Evolutionary conservation across 92 coral and sea anemone species (phyloP).

Genomic region (Palythoa grandiflora): DNA sequence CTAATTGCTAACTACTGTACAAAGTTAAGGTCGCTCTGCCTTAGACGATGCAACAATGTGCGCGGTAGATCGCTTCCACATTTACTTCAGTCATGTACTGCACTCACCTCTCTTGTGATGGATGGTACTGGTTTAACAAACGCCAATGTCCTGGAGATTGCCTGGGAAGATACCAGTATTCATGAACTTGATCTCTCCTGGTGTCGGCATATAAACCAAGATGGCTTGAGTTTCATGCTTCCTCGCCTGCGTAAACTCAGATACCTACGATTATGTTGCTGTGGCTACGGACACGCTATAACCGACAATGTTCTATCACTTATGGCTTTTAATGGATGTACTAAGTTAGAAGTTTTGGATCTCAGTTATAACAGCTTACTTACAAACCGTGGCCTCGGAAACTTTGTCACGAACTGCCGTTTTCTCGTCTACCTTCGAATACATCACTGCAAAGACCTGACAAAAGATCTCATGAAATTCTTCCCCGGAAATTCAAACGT

Average conservation of each 20-base stretch:
- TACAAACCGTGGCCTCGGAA: slow-evolving; percentile 70
- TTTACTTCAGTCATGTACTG: slow-evolving; percentile 68
- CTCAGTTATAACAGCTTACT: slow-evolving; percentile 85
- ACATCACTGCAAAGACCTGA: slow-evolving; percentile 79
- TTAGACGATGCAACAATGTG: slow-evolving; percentile 79
- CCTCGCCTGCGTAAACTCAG: slow-evolving; percentile 73
- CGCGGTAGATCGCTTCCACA: slow-evolving; percentile 71
- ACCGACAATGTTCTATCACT: slow-evolving; percentile 79
- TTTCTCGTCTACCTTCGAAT: slow-evolving; percentile 74
- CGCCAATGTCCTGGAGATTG: slow-evolving; percentile 51
- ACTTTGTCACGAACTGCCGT: slow-evolving; percentile 55
- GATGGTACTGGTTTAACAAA: slow-evolving; percentile 85
- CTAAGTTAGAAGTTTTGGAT: slow-evolving; percentile 76
- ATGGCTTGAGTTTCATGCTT: slow-evolving; percentile 72
- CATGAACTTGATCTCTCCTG: slow-evolving; percentile 91
- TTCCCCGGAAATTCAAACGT: slow-evolving; percentile 70
- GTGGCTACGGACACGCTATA: slow-evolving; percentile 95
- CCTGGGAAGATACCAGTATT: slow-evolving; percentile 77
- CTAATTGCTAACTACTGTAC: slow-evolving; percentile 64
- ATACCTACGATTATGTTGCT: slow-evolving; percentile 83
- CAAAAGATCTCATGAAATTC: slow-evolving; percentile 70
- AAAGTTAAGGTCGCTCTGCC: slow-evolving; percentile 70
- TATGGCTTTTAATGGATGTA: slow-evolving; percentile 62
- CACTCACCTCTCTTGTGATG: slow-evolving; percentile 82
- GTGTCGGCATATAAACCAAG: slow-evolving; percentile 82